Percentiles rank a stretch among this genome's conserved stretches.
Conservation (phyloP, 2,888 invertebrate genomes). For the Campopleginae sp. region DNA sequence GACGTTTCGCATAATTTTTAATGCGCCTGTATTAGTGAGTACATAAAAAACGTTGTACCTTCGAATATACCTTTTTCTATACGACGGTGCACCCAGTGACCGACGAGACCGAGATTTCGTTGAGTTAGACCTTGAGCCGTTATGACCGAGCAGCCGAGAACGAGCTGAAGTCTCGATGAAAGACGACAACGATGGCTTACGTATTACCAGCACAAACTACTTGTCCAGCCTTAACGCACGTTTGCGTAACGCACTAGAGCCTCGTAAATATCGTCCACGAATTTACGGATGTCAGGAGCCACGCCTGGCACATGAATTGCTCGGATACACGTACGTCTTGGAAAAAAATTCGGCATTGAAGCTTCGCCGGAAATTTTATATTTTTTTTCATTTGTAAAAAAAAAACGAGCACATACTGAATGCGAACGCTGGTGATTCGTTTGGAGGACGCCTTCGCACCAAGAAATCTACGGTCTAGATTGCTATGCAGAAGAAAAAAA, state of each 20-base stretch:
- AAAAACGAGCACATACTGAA: slow-evolving; percentile 18
- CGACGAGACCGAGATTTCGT: slow-evolving; percentile 66
- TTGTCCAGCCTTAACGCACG: slow-evolving; percentile 41
- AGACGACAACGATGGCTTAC: slow-evolving; percentile 70
- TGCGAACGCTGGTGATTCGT: slow-evolving; percentile 33
- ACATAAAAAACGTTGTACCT: neutral
- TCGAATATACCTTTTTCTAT: neutral
- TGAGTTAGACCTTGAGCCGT: slow-evolving; percentile 76
- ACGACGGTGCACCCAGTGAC: slow-evolving; percentile 36
- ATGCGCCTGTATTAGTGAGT: neutral
- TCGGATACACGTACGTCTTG: neutral
- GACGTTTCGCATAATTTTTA: slow-evolving; percentile 34
- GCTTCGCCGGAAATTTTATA: slow-evolving; percentile 13
- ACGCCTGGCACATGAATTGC: slow-evolving; percentile 17
- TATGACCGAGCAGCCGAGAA: slow-evolving; percentile 63
- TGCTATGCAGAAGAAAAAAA: neutral
- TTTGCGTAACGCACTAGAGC: slow-evolving; percentile 60
- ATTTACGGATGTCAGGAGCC: slow-evolving; percentile 42
- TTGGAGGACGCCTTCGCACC: neutral
- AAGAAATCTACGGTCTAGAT: slow-evolving; percentile 12
- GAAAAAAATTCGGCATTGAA: slow-evolving; percentile 30
- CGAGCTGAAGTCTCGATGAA: slow-evolving; percentile 44
- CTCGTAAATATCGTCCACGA: slow-evolving; percentile 46
- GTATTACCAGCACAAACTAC: slow-evolving; percentile 62
- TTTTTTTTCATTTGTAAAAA: slow-evolving; percentile 38